Evolutionary conservation across 2,888 invertebrate genomes (phyloP), one percentile per base, ranked within the genome.

Genomic region (Ophonus ardosiacus): DNA sequence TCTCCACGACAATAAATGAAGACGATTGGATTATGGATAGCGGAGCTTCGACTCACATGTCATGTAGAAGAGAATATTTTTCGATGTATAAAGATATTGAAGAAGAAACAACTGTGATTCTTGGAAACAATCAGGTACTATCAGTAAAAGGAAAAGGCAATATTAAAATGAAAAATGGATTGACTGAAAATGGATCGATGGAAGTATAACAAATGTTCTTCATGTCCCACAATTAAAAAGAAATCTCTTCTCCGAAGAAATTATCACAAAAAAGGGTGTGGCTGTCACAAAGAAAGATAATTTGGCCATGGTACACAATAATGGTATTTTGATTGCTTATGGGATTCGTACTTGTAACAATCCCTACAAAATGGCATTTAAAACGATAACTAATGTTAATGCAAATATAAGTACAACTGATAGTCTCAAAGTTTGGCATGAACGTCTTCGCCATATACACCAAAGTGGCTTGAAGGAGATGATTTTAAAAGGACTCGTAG

Each of bases 401-500:
- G 56, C 13, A n/a, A 57, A 57, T 17, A 6, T 17, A 61, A 3
- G 2, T 7, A 8, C 18, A 17, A 6, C 17, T 61, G 18, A 71
- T 6, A 71, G 31, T 17, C n/a, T 71, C 2, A 71, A 24, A 68
- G 10, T 59, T 15, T 84, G 85, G 86, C 86, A 86, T 76, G 85
- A 85, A 68, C 51, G 84, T 57, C 56, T 84, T 24, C 56, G 86
- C 7, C 85, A 86, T 78, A 5, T 86, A 43, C 65, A 71, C 18
- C 74, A 86, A 51, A 83, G 85, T 61, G 57, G n/a, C n/a, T n/a
- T 63, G n/a, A 79, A 40, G 10, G 81, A 81, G 21, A 51, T 71
- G 13, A 38, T 84, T 15, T n/a, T 81, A 38, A 56, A 78, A n/a
- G 76, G 82, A 56, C n/a, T n/a, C n/a, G n/a, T n/a, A n/a, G n/a